phyloP scores from a whole-genome alignment of 2,888 invertebrate species.

The Theretra japonica region DNA sequence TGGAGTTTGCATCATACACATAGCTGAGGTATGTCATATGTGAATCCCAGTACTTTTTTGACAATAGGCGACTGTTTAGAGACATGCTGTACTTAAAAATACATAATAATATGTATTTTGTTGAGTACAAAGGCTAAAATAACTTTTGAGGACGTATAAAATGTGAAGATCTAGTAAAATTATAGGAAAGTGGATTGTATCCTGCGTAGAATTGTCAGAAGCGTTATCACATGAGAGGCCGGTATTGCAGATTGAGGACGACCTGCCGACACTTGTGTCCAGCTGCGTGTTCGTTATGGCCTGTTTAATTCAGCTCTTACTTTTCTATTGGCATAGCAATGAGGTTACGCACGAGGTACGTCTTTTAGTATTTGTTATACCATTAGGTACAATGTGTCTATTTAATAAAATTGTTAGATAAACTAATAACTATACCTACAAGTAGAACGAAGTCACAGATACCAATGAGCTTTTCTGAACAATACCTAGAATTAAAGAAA shows the following conservation, averaged over 20 bases:
- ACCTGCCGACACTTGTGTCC: slow-evolving; percentile 53
- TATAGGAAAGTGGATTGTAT: background rate
- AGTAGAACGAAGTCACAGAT: too few relatives aligned
- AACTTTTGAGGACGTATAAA: background rate
- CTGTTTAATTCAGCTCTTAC: slow-evolving; percentile 61
- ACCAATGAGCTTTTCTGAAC: too few relatives aligned
- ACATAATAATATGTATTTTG: background rate
- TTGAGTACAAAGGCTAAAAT: background rate
- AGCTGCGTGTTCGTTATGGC: slow-evolving; percentile 56
- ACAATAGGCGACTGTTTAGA: too few relatives aligned
- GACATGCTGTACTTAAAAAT: too few relatives aligned
- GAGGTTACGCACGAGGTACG: slow-evolving; percentile 64
- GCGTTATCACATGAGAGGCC: background rate
- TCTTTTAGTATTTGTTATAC: background rate
- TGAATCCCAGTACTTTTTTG: too few relatives aligned
- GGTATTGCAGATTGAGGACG: slow-evolving; percentile 56
- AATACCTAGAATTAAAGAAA: too few relatives aligned
- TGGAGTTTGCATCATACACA: slow-evolving; percentile 65
- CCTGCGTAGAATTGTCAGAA: background rate
- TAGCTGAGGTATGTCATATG: slow-evolving; percentile 55
- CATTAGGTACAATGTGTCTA: background rate
- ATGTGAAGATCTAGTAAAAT: background rate
- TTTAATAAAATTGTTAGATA: background rate
- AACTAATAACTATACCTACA: background rate
- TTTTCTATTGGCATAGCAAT: slow-evolving; percentile 71